Base-by-base conservation (phyloP, 2,888 invertebrate genomes). In the Ptilodon capucinus region DNA sequence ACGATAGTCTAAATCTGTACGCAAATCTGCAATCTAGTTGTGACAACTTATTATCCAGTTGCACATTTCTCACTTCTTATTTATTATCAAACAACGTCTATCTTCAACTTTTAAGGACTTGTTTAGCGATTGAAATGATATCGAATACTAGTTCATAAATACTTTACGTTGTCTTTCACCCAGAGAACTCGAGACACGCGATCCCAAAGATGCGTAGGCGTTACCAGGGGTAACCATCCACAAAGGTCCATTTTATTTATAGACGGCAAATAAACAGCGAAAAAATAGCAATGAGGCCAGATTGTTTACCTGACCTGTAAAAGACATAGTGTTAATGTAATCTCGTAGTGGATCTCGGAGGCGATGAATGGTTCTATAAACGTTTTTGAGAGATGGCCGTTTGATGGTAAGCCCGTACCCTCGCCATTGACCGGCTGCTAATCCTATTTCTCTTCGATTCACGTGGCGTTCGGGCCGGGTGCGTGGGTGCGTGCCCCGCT, bases 191-290 rank as follows among this genome's bases (percentile, higher is more conserved):
- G 63, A 60, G 58, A 62, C 64, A 58, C 60, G 56, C 68, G 57
- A 57, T 53, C 61, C 61, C 56, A 54, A 51, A 54, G 71, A 76
- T 64, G 74, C 74, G 84, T 83, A 71, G 86, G 86, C 64, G 79
- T 76, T 68, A 69, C 71, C 54, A 68, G 64, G 61, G 74, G 72
- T 66, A 70, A 76, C 74, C 66, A 60, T 57, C 61, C 58, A 52
- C 47, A 58, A 56, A 61, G 60, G 54, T 48, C 59, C 55, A 56
- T 51, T 50, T 70, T 73, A 73, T 79, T 79, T 76, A 71, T 76
- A 71, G 65, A 38, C 21, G 35, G 6, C 36, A 60, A 64, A 68
- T 61, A 62, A 18, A 54, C 25, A 9, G 19, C 35, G 43, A 46
- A 48, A 23, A 47, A 38, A 48, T 48, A 45, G 43, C 32, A 43